Base-by-base conservation (phyloP, 1,140 invertebrate genomes). In the Scylla paramamosain region DNA sequence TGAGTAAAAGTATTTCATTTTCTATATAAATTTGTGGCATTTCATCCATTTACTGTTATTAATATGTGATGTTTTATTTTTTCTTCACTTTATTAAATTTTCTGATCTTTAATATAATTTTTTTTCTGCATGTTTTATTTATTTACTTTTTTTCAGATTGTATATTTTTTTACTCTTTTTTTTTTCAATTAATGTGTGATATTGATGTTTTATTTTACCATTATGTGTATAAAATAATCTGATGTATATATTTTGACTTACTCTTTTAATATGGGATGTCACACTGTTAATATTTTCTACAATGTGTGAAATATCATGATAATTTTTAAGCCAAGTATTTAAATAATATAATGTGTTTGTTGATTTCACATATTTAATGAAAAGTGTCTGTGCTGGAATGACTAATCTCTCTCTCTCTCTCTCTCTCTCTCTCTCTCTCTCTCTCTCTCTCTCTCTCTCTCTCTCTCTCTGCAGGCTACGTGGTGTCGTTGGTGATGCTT, bases 401-500 rank as follows among this genome's bases (percentile, higher is more conserved):
- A n/a, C n/a, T n/a, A n/a, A n/a, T n/a, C n/a, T n/a, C n/a, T n/a
- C n/a, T n/a, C n/a, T n/a, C n/a, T n/a, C n/a, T n/a, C n/a, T n/a
- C n/a, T n/a, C n/a, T n/a, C n/a, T n/a, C n/a, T n/a, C n/a, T n/a
- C n/a, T n/a, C n/a, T n/a, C n/a, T n/a, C n/a, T n/a, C n/a, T n/a
- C n/a, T n/a, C n/a, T n/a, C n/a, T n/a, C n/a, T n/a, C n/a, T n/a
- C n/a, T n/a, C n/a, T n/a, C n/a, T n/a, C n/a, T n/a, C 45, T 25
- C 31, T 93, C 45, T 88, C 59, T 67, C 67, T 14, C 28, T 95
- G 48, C 96, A 98, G 98, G 98, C 93, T 99, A 99, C 96, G 96
- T 98, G 77, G 97, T 99, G 31, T 98, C 98, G 0, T 98, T 99
- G 88, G 97, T 98, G 1, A 99, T 98, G 1, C 97, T 99, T 89